These are phyloP conservation scores for Tupiocoris notatus DNA, from an alignment of 2,888 invertebrate genomes.

Conservation along the genomic window DNA sequence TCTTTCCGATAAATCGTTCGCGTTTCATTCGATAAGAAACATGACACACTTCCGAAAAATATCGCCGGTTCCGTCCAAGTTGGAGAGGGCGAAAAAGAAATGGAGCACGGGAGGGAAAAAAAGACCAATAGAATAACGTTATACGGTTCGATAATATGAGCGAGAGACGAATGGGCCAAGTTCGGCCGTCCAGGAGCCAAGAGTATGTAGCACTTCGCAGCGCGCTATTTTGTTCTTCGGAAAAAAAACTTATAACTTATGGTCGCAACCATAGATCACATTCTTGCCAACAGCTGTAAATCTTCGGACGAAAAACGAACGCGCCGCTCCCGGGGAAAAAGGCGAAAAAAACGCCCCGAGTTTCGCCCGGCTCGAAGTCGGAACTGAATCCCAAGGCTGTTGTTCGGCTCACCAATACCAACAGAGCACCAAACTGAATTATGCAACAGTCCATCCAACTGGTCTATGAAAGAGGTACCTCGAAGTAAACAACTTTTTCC, in stretches of 20 bases:
- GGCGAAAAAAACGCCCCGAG: neutral
- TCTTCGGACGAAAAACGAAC: slow-evolving; percentile 22
- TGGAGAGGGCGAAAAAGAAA: neutral
- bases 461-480: slow-evolving; percentile 29
- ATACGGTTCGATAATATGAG: neutral
- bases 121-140: slow-evolving; percentile 20
- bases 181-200: slow-evolving; percentile 12
- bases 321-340: neutral
- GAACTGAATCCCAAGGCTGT: slow-evolving; percentile 27
- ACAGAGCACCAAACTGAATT: slow-evolving; percentile 33
- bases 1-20: too few species aligned
- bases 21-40: neutral
- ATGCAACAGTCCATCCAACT: slow-evolving; percentile 35
- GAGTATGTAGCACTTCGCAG: slow-evolving; percentile 36
- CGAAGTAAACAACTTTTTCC: slow-evolving; percentile 34
- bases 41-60: neutral
- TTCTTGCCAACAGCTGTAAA: slow-evolving; percentile 35
- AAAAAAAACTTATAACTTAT: slow-evolving; percentile 37
- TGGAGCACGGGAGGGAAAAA: neutral
- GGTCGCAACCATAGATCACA: slow-evolving; percentile 29
- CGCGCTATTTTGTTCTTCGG: slow-evolving; percentile 7
- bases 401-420: slow-evolving; percentile 35
- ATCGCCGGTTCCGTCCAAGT: neutral
- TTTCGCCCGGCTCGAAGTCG: neutral
- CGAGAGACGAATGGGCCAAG: slow-evolving; percentile 19